Conservation (phyloP, 2,797 vertebrate species). For the Eidolon dupreanum region DNA sequence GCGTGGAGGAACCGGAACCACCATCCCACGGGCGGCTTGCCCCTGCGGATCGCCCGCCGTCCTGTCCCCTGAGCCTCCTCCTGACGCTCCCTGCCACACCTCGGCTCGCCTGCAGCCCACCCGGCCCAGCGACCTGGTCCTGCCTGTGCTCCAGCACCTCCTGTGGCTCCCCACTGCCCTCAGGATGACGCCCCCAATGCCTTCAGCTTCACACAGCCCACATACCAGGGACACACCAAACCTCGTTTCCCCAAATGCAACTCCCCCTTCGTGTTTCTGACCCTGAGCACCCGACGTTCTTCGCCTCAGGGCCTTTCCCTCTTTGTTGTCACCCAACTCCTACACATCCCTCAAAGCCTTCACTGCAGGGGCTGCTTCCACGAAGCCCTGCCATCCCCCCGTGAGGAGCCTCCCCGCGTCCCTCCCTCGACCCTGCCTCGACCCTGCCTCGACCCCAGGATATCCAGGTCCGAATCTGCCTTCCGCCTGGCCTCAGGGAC, state of each 20-base stretch:
- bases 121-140: accelerated
- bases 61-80: background rate
- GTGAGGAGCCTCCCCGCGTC: background rate
- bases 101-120: background rate
- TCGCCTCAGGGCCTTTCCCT: background rate
- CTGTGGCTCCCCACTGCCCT: background rate
- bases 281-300: background rate
- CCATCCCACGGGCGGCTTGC: background rate
- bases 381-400: background rate
- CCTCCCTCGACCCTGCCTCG: no score
- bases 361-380: background rate
- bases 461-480: background rate
- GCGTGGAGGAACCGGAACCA: conserved; percentile 57
- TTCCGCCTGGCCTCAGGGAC: background rate
- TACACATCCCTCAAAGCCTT: background rate
- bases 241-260: accelerated
- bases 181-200: background rate
- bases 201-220: background rate
- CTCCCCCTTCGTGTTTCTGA: background rate
- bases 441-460: no score
- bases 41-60: background rate
- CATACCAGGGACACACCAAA: accelerated
- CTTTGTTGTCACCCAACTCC: background rate
- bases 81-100: background rate
- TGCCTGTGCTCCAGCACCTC: background rate